Conservation (phyloP, 1,140 invertebrate genomes). For the Acyrthosiphon pisum region DNA sequence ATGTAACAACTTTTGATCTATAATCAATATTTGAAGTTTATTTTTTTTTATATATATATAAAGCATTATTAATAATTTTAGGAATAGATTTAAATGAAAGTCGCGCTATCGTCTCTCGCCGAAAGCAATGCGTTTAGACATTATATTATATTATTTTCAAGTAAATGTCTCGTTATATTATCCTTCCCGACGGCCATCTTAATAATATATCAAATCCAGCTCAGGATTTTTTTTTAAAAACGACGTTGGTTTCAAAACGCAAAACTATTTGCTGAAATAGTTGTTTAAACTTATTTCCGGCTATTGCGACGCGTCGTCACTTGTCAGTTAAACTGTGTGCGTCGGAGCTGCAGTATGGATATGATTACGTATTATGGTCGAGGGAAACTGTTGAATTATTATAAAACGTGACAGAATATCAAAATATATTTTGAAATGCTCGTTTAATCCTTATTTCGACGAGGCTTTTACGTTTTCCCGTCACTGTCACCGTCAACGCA, state of each 20-base stretch:
- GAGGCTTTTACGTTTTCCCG: neutral
- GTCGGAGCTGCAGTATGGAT: neutral
- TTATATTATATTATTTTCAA: neutral
- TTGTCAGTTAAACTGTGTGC: neutral
- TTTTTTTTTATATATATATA: neutral
- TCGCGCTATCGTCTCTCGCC: neutral
- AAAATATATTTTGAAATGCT: neutral
- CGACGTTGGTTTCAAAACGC: neutral
- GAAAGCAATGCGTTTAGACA: neutral
- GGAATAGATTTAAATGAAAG: neutral
- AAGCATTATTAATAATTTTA: neutral
- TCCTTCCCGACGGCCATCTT: neutral
- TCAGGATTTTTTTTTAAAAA: neutral
- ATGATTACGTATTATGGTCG: neutral
- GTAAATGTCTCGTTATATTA: neutral
- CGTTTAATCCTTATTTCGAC: neutral
- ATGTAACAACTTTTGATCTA: too few relatives aligned
- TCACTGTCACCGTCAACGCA: neutral
- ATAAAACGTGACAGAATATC: neutral
- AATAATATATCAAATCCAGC: neutral
- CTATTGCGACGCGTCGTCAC: neutral
- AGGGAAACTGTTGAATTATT: neutral
- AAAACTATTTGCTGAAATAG: neutral
- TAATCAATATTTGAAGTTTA: too few relatives aligned
- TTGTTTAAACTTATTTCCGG: neutral